Evolutionary conservation across 2,888 invertebrate species (phyloP).

Genomic region (Hydroisotoma schaefferi): DNA sequence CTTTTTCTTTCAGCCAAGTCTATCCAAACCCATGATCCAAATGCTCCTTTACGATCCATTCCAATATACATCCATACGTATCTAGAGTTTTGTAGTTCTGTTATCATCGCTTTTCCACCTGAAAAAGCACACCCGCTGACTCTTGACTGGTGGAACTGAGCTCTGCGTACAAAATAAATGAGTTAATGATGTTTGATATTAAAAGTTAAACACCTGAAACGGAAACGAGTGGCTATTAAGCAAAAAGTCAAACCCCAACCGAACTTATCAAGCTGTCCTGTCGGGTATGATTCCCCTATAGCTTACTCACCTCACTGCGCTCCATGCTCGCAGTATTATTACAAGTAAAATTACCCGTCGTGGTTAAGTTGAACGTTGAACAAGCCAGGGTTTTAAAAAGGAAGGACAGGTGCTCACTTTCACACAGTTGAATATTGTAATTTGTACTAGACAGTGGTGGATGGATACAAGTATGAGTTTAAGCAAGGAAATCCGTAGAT

Average conservation of each 20-base stretch:
- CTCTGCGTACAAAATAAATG: slow-evolving; percentile 10
- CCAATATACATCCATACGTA: too few species aligned
- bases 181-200: slow-evolving; percentile 13
- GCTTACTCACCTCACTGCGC: background rate
- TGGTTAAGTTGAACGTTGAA: background rate
- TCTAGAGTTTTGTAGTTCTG: too few species aligned
- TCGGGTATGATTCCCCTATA: slow-evolving; percentile 2
- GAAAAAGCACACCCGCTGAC: slow-evolving; percentile 10
- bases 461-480: background rate
- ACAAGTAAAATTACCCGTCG: background rate
- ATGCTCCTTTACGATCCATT: too few species aligned
- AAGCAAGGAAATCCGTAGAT: background rate
- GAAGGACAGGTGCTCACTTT: slow-evolving; percentile 26
- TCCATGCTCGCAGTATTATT: background rate
- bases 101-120: slow-evolving; percentile 18
- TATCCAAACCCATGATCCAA: slow-evolving; percentile 3
- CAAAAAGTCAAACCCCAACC: slow-evolving; percentile 6
- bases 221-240: slow-evolving; percentile 9
- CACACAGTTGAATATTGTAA: slow-evolving; percentile 18
- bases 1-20: background rate
- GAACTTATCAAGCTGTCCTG: slow-evolving; percentile 1
- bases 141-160: background rate
- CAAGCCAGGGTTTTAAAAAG: slow-evolving; percentile 2
- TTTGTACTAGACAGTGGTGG: background rate
- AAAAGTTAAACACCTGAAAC: slow-evolving; percentile 17